Conservation (phyloP, 2,797 vertebrate genomes). For the Bucorvus abyssinicus region DNA sequence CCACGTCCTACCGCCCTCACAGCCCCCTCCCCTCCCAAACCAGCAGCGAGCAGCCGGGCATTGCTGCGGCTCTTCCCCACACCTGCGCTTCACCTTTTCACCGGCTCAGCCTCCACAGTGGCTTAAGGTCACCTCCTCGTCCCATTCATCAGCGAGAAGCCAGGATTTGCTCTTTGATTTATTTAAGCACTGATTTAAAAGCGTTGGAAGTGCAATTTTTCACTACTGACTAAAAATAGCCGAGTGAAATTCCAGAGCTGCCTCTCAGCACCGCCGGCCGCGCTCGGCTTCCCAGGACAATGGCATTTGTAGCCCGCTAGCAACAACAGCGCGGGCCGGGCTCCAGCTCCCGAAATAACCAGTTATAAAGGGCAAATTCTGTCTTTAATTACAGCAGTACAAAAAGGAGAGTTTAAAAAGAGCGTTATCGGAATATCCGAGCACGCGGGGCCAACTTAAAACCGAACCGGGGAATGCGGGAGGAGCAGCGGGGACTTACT, state of each 20-base stretch:
- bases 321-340: not conserved
- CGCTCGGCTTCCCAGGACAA: not conserved
- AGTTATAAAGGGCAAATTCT: conserved; percentile 35
- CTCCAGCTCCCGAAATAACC: conserved; percentile 34
- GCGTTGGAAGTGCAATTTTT: conserved; percentile 36
- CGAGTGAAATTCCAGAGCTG: conserved; percentile 29
- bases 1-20: rapidly evolving
- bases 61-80: not conserved
- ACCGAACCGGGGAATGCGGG: rapidly evolving
- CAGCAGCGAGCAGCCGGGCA: rapidly evolving
- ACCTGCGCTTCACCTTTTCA: rapidly evolving
- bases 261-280: not conserved
- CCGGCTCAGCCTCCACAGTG: not conserved
- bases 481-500: rapidly evolving
- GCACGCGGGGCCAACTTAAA: rapidly evolving
- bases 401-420: not conserved
- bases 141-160: rapidly evolving
- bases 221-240: conserved; percentile 16
- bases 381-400: conserved; percentile 34
- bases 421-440: not conserved
- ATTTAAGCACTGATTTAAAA: not conserved
- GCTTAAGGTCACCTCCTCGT: not conserved
- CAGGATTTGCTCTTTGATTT: not conserved
- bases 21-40: not conserved
- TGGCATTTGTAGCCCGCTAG: conserved; percentile 19